Base-by-base conservation (phyloP, 92 coral and sea anemone species). In the Bergia puertoricense region DNA sequence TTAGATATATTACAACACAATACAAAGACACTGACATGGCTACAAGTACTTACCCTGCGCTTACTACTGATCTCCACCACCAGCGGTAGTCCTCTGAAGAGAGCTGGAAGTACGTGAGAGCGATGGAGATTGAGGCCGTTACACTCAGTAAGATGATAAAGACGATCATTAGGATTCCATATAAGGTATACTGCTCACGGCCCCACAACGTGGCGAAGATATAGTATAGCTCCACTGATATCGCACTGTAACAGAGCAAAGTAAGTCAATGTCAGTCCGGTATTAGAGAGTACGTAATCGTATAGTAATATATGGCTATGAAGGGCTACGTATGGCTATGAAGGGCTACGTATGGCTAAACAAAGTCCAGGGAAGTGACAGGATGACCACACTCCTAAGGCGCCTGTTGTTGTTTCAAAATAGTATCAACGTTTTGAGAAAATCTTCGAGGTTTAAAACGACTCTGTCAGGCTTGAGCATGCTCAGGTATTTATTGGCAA, bases 141-240 rank as follows among this genome's bases (percentile, higher is more conserved):
- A 97, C 99, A 79, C 96, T 97, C 22, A 97, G 90, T 88, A 97
- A 84, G 87, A 97, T 97, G 85, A 97, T 93, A 76, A 97, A 97
- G 13, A 94, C 99, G 40, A 97, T 66, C 82, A 97, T 81, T 48
- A 97, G 92, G 76, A 97, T 97, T 15, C 99, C 99, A 77, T 97
- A 97, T 79, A 97, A 84, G 20, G 99, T 97, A 92, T 97, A 97
- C 89, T 97, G 99, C 76, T 97, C 99, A 54, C 98, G 98, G 41
- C 99, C 99, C 99, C 99, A 97, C 90, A 97, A 86, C 2, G 99
- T 97, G 48, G 99, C 91, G 69, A 97, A 97, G 85, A 97, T 97
- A 89, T 97, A 97, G 92, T 97, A 97, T 91, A 97, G 76, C 88
- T 97, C 99, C 91, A 97, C 99, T 54, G 99, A 95, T 41, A 94